A percentile compares a stretch with the other conserved stretches of the same genome.
Evolutionary conservation across 1,140 invertebrate species (phyloP).

Genomic region (Homalodisca vitripennis): DNA sequence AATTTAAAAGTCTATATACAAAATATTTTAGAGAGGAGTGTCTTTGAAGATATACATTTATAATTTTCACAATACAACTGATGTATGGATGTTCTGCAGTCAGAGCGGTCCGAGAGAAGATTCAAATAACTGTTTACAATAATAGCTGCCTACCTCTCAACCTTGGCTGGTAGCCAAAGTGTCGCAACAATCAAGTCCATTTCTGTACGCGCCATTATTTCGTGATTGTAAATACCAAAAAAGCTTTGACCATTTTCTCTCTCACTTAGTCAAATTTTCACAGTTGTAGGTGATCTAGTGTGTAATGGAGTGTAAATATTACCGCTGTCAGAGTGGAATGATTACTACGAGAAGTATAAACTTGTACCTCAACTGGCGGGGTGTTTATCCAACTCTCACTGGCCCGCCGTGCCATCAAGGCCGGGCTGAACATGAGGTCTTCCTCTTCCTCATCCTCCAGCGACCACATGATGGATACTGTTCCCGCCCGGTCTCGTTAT

Average conservation of each 20-base stretch:
- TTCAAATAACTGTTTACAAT: slow-evolving; percentile 19
- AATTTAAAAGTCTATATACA: too few species aligned
- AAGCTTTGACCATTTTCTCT: too few species aligned
- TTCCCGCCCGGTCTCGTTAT: slow-evolving; percentile 45
- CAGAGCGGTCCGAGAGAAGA: neutral
- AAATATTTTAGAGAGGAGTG: too few species aligned
- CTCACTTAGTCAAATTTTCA: too few species aligned
- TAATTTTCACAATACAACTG: too few species aligned
- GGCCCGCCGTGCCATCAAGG: slow-evolving; percentile 75
- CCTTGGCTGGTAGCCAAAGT: neutral
- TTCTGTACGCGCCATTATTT: neutral
- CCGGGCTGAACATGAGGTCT: slow-evolving; percentile 79
- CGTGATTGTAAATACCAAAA: too few species aligned
- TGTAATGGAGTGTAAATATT: too few species aligned
- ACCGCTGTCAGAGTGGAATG: too few species aligned
- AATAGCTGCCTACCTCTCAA: slow-evolving; percentile 8
- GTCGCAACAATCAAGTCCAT: neutral
- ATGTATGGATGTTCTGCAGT: neutral
- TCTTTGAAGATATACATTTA: too few species aligned
- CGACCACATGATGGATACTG: slow-evolving; percentile 63
- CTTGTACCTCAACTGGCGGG: slow-evolving; percentile 73
- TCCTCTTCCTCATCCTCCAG: slow-evolving; percentile 72
- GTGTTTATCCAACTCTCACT: slow-evolving; percentile 85
- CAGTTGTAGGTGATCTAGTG: too few species aligned
- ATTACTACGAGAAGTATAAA: too few species aligned